These are phyloP conservation scores for Helicolenus hilgendorfi DNA, from an alignment of 2,797 vertebrate species.

Conservation along the genomic window DNA sequence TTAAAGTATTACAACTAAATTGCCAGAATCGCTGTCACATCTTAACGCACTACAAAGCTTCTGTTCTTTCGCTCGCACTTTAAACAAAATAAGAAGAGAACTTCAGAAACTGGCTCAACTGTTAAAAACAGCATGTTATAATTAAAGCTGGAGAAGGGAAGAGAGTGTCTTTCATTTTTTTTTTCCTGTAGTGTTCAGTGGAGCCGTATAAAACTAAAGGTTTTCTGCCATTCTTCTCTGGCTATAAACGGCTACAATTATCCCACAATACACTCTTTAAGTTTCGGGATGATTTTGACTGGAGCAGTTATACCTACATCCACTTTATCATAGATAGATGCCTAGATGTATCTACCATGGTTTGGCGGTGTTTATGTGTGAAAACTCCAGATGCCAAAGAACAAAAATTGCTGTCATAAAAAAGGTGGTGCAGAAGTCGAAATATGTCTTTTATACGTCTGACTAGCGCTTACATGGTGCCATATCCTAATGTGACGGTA, in stretches of 20 bases:
- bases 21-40: neutral
- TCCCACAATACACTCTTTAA: neutral
- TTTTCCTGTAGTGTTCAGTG: neutral
- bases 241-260: slow-evolving; percentile 12
- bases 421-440: neutral
- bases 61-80: neutral
- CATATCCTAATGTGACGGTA: neutral
- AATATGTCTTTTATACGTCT: neutral
- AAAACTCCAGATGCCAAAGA: neutral
- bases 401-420: neutral
- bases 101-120: neutral
- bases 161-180: neutral
- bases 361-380: neutral
- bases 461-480: neutral
- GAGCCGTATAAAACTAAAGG: neutral
- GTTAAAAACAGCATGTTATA: neutral
- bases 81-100: neutral
- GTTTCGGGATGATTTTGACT: neutral
- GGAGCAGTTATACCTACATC: neutral
- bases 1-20: neutral
- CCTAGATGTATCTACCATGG: neutral
- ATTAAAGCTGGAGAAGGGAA: neutral
- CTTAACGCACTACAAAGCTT: neutral
- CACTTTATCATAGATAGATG: neutral
- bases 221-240: slow-evolving; percentile 6